phyloP scores from a whole-genome alignment of 2,797 vertebrate genomes.

The Pelodytes ibericus region DNA sequence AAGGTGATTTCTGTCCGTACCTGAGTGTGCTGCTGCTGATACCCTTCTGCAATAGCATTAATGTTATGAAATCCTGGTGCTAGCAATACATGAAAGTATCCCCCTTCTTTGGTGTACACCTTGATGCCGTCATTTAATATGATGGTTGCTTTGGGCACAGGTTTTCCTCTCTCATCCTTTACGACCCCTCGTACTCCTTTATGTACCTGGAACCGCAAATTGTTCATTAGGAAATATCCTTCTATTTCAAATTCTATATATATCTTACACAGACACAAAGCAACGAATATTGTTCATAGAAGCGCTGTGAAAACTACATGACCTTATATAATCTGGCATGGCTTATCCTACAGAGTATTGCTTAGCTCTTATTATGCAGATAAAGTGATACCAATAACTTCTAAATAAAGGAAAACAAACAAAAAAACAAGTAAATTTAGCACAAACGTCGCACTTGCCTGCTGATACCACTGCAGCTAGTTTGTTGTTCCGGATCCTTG shows the following conservation, averaged over 20 bases:
- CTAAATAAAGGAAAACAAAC: no score
- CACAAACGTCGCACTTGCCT: constrained; percentile 6
- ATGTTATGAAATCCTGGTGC: constrained; percentile 89
- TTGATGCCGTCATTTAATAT: constrained; percentile 84
- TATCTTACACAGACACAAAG: no score
- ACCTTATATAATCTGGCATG: not conserved
- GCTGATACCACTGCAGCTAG: not conserved
- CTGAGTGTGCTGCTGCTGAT: constrained; percentile 88
- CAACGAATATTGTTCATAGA: no score
- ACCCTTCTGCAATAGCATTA: constrained; percentile 87
- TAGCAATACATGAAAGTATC: constrained; percentile 90
- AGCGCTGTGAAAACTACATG: not conserved
- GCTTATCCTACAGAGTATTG: not conserved
- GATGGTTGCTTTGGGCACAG: constrained; percentile 86
- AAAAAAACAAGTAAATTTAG: not conserved
- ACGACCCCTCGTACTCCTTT: constrained; percentile 94
- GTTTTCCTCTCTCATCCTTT: constrained; percentile 87
- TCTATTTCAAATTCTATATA: no score
- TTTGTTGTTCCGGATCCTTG: not conserved
- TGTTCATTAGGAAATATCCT: not conserved
- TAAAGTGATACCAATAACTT: no score
- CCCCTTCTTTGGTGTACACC: constrained; percentile 82
- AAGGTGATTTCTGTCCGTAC: constrained; percentile 66
- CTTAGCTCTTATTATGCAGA: no score
- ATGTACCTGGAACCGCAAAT: constrained; percentile 80